A percentile compares a stretch with the other conserved stretches of the same genome.
These are phyloP conservation scores for Myxocyprinus asiaticus DNA, from an alignment of 2,113 vertebrate species.

Conservation along the genomic window DNA sequence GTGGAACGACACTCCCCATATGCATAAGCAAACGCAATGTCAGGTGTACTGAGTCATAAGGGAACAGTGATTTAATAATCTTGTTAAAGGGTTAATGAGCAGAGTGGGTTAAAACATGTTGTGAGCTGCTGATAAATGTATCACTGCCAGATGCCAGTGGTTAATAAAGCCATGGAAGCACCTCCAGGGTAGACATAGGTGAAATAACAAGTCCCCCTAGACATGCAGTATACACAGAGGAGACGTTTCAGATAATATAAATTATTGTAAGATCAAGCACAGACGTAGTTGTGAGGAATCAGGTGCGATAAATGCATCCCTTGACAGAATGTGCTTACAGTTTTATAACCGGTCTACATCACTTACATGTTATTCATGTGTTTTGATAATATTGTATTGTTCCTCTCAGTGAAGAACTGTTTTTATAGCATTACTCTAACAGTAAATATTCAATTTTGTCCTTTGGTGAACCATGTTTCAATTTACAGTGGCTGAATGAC, in stretches of 20 bases:
- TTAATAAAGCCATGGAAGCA: not conserved
- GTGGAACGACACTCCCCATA: too few species aligned
- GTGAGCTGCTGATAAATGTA: not conserved
- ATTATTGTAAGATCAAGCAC: not conserved
- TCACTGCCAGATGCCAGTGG: not conserved
- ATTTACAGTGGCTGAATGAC: constrained; percentile 6
- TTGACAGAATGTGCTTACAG: not conserved
- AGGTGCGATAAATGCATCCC: not conserved
- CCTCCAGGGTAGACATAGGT: not conserved
- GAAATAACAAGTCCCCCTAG: constrained; percentile 1
- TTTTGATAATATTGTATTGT: not conserved
- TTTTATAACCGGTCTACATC: not conserved
- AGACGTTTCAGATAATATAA: not conserved
- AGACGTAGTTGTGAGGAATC: too few species aligned
- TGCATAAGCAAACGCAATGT: too few species aligned
- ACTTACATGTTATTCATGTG: not conserved
- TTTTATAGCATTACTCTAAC: constrained; percentile 1
- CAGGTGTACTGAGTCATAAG: too few species aligned
- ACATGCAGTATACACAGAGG: not conserved
- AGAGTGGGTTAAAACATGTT: constrained; percentile 8
- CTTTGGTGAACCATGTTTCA: constrained; percentile 9
- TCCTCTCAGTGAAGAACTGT: not conserved
- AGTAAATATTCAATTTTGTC: not conserved
- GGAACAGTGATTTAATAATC: constrained; percentile 39
- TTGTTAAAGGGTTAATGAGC: constrained; percentile 25